Base-by-base conservation (phyloP, 2,888 invertebrate species). In the Caenorhabditis sp. region DNA sequence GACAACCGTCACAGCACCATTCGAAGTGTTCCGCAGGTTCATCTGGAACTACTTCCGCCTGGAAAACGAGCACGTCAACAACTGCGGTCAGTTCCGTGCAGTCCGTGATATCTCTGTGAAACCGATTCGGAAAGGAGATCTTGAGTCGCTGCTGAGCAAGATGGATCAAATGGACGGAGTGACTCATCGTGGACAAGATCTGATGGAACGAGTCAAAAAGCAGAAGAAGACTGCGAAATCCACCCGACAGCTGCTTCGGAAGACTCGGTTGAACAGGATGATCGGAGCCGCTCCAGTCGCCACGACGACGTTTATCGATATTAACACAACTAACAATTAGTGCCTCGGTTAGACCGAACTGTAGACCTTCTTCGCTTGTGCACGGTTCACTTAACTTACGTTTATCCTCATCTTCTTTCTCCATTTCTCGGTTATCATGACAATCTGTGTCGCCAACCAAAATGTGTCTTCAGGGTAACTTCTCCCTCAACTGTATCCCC, bases 21-120 rank as follows among this genome's bases (percentile, higher is more conserved):
- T 91, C 37, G 91, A 91, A 83, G 86, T 90, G 2, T 89, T 91
- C 82, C 81, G 94, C 91, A 94, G 98, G 70, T 99, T 98, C 93
- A 95, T 99, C 58, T 99, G 99, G 99, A 99, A 99, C 93, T 99
- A 97, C 93, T 98, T 99, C 94, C 98, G 99, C 0, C 93, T 99
- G 90, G 99, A 99, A 93, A 99, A 99, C 94, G 99, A 99, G 92
- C 99, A 99, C 92, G 93, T 99, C 50, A 99, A 99, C 93, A 99
- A 99, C 93, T 98, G 98, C 37, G 99, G 99, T 92, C 93, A 94
- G 93, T 99, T 99, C 94, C 94, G 99, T 90, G 99, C 99, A 9
- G 98, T 99, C 0, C 94, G 99, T 5, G 99, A 99, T 93, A 99
- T 99, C 64, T 96, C 96, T 0, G 96, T 97, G 61, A 97, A 96